Percentiles rank a stretch among this genome's conserved stretches.
Conservation (phyloP, 2,113 vertebrate genomes). For the Hemiprocne comata region DNA sequence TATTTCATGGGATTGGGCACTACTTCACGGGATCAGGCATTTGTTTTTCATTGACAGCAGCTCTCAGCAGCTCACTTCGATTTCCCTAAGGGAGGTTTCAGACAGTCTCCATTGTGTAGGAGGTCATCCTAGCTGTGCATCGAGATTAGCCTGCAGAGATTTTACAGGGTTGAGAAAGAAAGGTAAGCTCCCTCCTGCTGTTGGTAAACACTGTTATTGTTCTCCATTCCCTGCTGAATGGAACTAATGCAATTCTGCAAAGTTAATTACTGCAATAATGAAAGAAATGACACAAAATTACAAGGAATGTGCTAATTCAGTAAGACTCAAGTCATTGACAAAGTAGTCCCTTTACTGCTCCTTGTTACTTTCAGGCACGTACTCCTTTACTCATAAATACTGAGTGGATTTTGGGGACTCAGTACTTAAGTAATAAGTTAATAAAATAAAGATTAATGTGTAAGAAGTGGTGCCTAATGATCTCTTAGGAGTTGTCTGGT, state of each 20-base stretch:
- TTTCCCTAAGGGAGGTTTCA: slow-evolving; percentile 23
- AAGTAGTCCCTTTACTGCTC: slow-evolving; percentile 36
- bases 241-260: slow-evolving; percentile 59
- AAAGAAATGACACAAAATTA: slow-evolving; percentile 53
- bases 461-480: neutral
- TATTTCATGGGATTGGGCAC: neutral
- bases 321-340: slow-evolving; percentile 26
- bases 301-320: slow-evolving; percentile 60
- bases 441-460: neutral
- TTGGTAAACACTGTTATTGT: slow-evolving; percentile 72
- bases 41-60: slow-evolving; percentile 36
- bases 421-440: neutral
- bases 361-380: slow-evolving; percentile 13
- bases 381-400: neutral
- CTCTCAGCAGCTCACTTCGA: slow-evolving; percentile 12
- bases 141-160: slow-evolving; percentile 59
- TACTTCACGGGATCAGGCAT: neutral
- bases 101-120: slow-evolving; percentile 44
- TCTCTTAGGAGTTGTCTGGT: neutral
- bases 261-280: slow-evolving; percentile 69
- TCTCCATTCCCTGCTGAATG: slow-evolving; percentile 33
- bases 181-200: slow-evolving; percentile 64
- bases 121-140: neutral
- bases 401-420: slow-evolving; percentile 2
- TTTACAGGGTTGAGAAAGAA: slow-evolving; percentile 65